Percentiles rank a stretch among this genome's conserved stretches.
Evolutionary conservation across 2,888 invertebrate species (phyloP).

Genomic region (Raillietiella orientalis): DNA sequence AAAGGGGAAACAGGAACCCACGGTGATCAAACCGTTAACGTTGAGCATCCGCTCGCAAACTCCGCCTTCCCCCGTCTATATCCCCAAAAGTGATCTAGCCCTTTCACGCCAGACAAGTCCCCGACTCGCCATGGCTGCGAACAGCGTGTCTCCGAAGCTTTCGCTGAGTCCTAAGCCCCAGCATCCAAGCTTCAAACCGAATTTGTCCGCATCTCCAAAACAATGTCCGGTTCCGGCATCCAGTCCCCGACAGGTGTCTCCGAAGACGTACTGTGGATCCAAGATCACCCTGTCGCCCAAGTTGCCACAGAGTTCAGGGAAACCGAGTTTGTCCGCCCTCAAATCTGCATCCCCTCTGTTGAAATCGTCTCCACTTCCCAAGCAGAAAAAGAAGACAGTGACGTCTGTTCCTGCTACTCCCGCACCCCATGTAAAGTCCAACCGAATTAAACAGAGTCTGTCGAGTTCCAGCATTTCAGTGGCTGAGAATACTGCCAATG

Average conservation of each 20-base stretch:
- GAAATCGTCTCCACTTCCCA: conserved; percentile 7
- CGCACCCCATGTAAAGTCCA: no score
- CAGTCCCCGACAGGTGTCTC: no score
- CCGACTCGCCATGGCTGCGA: conserved; percentile 15
- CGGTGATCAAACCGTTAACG: no score
- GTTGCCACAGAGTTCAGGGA: conserved; percentile 40
- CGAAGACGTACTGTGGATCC: no score
- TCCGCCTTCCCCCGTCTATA: conserved; percentile 2
- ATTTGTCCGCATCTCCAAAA: no score
- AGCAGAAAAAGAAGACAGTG: conserved; percentile 7
- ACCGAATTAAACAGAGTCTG: no score
- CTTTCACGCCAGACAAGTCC: conserved; percentile 31
- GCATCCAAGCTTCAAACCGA: no score
- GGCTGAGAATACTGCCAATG: no score
- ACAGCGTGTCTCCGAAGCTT: conserved; percentile 6
- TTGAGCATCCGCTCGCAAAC: background rate
- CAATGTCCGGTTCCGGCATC: no score
- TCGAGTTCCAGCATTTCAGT: no score
- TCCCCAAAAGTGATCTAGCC: conserved; percentile 31
- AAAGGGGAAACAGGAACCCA: conserved; percentile 37
- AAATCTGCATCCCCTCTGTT: conserved; percentile 7
- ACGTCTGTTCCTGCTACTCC: no score
- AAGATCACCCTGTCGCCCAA: no score
- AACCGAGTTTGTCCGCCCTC: conserved; percentile 57
- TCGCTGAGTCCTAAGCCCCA: conserved; percentile 31